Percentiles rank a stretch among this genome's conserved stretches.
These are phyloP conservation scores for Poeciliopsis gracilis DNA, from an alignment of 2,797 vertebrate genomes.

Conservation along the genomic window DNA sequence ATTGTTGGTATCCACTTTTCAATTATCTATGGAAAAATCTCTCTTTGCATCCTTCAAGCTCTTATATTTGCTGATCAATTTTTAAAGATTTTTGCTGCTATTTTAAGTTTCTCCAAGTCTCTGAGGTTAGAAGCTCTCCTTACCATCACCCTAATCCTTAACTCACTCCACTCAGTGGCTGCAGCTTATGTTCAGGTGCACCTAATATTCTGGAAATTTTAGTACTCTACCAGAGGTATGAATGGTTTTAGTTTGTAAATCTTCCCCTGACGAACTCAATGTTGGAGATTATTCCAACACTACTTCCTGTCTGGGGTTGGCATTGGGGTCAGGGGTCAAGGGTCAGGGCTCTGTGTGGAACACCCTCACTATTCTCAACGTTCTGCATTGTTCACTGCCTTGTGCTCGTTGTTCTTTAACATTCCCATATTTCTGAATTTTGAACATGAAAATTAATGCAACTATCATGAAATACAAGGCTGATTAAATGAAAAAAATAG, in stretches of 20 bases:
- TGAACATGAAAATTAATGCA: not conserved
- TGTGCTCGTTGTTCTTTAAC: not conserved
- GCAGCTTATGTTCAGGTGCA: too few relatives aligned
- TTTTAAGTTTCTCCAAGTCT: not conserved
- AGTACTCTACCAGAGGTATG: not conserved
- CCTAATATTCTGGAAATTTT: too few relatives aligned
- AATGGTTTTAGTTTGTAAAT: not conserved
- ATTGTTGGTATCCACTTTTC: not conserved
- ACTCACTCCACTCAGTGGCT: not conserved
- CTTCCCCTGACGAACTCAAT: not conserved
- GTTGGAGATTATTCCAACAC: not conserved
- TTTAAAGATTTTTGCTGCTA: not conserved
- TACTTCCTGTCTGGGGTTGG: not conserved
- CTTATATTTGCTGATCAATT: not conserved
- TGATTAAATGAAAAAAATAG: not conserved
- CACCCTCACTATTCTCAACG: not conserved
- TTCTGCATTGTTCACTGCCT: not conserved
- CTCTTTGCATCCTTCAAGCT: not conserved
- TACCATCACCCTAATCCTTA: not conserved
- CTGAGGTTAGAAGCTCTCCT: not conserved
- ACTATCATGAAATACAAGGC: not conserved
- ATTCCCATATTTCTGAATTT: not conserved
- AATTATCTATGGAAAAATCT: not conserved
- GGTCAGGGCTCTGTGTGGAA: not conserved
- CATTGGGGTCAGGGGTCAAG: not conserved